Percentiles rank a stretch among this genome's conserved stretches.
Evolutionary conservation across 2,888 invertebrate genomes (phyloP).

Genomic region (Netelia fuscicornis): DNA sequence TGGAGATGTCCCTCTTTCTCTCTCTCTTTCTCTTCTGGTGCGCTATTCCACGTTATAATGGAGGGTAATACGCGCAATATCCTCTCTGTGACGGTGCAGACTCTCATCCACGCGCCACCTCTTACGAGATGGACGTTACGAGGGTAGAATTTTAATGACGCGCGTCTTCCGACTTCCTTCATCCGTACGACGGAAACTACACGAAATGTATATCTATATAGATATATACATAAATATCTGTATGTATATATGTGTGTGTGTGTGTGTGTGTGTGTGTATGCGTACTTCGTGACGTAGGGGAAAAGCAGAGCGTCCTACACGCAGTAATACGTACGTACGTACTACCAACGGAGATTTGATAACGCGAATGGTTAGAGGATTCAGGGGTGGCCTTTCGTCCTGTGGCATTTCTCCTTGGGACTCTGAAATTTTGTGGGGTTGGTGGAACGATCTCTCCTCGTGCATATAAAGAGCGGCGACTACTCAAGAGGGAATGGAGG

Average conservation of each 20-base stretch:
- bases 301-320: neutral
- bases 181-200: conserved; percentile 54
- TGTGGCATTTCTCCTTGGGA: conserved; percentile 65
- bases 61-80: conserved; percentile 62
- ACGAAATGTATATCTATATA: neutral
- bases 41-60: conserved; percentile 47
- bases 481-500: neutral
- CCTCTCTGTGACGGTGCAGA: conserved; percentile 28
- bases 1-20: conserved; percentile 39
- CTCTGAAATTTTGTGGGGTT: conserved; percentile 82
- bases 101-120: conserved; percentile 55
- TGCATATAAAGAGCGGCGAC: conserved; percentile 38
- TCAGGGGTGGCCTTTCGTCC: conserved; percentile 70
- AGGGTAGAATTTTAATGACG: conserved; percentile 78
- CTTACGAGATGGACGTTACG: conserved; percentile 75
- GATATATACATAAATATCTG: neutral
- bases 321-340: neutral
- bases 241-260: neutral
- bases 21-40: neutral
- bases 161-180: conserved; percentile 67
- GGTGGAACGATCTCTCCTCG: conserved; percentile 46
- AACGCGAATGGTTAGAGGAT: conserved; percentile 84
- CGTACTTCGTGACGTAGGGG: neutral
- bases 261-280: neutral
- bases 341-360: conserved; percentile 82